Base-by-base conservation (phyloP, 2,888 invertebrate genomes). In the Molanna angustata region DNA sequence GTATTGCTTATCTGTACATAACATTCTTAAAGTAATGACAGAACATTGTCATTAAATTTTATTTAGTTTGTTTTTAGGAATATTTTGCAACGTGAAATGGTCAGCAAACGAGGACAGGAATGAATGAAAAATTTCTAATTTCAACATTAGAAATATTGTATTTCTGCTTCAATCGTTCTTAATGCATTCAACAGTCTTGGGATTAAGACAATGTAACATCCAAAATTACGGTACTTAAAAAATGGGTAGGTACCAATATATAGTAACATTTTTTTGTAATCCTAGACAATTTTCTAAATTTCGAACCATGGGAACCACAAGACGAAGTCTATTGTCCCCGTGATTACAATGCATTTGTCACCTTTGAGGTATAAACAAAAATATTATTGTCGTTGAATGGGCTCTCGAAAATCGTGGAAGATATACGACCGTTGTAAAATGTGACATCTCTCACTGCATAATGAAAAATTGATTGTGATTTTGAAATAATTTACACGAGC, bases 261-360 rank as follows among this genome's bases (percentile, higher is more conserved):
- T 27, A 44, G 19, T 44, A 44, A 43, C 43, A 21, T 39, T n/a
- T n/a, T n/a, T 39, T 37, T 44, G 14, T 16, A 32, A 44, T 14
- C 31, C 27, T 37, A 18, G n/a, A n/a, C n/a, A n/a, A n/a, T n/a
- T n/a, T n/a, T n/a, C n/a, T n/a, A n/a, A n/a, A n/a, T n/a, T n/a
- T n/a, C n/a, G 31, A 50, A 27, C 37, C 44, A 50, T 50, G 50
- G 44, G 50, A 44, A 50, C 50, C 50, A 44, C 50, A 44, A 50
- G 32, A 44, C 39, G 27, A 33, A n/a, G 43, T 14, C 37, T 39
- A 44, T 50, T 50, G 50, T 50, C n/a, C 16, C 22, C 16, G 4
- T 18, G 17, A 35, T 33, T 44, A 39, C 50, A 50, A 44, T 27
- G 50, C 50, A 39, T 44, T 44, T 50, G 50, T 50, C 50, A 50